Conservation (phyloP, 2,888 invertebrate genomes). For the Azorinus chamasolen region DNA sequence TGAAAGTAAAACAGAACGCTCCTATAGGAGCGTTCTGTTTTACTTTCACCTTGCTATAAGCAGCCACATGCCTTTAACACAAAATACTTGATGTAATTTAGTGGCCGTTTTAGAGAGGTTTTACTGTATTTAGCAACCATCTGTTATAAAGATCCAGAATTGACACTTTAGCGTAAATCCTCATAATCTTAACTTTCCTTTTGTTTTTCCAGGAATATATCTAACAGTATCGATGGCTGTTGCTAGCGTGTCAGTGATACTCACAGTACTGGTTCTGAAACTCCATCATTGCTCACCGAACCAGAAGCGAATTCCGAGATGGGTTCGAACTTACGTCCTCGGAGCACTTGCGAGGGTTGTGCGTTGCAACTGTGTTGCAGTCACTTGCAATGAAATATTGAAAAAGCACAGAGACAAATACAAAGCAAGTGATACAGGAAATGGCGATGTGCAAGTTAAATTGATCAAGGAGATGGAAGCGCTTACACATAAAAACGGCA, state of each 20-base stretch:
- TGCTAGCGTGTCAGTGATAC: constrained; percentile 88
- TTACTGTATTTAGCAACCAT: no score
- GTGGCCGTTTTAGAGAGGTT: no score
- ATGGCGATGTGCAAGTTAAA: constrained; percentile 42
- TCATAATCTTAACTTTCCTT: background rate
- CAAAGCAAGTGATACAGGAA: constrained; percentile 24
- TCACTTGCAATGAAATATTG: constrained; percentile 16
- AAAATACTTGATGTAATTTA: no score
- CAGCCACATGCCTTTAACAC: no score
- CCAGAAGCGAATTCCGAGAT: constrained; percentile 87
- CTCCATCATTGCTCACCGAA: constrained; percentile 88
- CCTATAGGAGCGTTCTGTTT: no score
- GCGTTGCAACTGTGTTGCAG: constrained; percentile 65
- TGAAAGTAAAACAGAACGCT: no score
- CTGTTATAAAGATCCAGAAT: no score
- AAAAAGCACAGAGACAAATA: constrained; percentile 4
- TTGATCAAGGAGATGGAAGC: constrained; percentile 43
- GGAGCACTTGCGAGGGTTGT: constrained; percentile 67
- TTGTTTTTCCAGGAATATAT: constrained; percentile 88
- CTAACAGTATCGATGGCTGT: constrained; percentile 89
- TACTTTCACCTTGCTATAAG: no score
- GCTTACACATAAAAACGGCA: constrained; percentile 26
- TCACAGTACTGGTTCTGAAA: constrained; percentile 88
- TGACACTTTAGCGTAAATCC: no score
- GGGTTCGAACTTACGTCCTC: constrained; percentile 85